Evolutionary conservation across 2,888 invertebrate species (phyloP).

Genomic region (Drosophila colorata): DNA sequence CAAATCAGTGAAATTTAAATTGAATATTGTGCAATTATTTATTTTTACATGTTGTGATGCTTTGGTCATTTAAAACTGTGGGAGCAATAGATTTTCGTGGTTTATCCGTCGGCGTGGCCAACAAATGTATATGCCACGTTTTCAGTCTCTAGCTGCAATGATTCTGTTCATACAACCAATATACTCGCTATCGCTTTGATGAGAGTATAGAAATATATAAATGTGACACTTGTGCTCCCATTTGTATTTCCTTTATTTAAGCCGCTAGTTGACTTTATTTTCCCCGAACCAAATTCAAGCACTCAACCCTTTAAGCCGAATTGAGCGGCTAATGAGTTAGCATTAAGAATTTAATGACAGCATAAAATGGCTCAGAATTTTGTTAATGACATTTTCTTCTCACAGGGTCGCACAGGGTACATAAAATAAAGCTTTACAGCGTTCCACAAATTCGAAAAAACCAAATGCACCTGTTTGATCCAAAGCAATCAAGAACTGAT

Average conservation of each 20-base stretch:
- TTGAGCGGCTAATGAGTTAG: conserved; percentile 10
- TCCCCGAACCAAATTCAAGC: conserved; percentile 8
- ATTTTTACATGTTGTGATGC: too few relatives aligned
- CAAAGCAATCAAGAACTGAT: not conserved
- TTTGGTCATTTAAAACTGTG: too few relatives aligned
- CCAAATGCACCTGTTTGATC: too few relatives aligned
- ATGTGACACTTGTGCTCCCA: conserved; percentile 35
- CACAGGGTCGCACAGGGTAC: not conserved
- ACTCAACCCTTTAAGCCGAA: conserved; percentile 4
- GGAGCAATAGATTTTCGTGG: too few relatives aligned
- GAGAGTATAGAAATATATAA: conserved; percentile 14
- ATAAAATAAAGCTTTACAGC: not conserved
- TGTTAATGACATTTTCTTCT: not conserved
- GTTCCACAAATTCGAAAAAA: too few relatives aligned
- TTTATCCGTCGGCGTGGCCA: too few relatives aligned
- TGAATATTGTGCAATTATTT: too few relatives aligned
- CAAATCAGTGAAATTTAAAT: too few relatives aligned
- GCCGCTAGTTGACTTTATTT: conserved; percentile 17
- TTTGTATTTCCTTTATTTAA: conserved; percentile 28
- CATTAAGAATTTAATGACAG: conserved; percentile 11
- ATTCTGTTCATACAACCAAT: too few relatives aligned
- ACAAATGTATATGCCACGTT: too few relatives aligned
- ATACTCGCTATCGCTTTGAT: not conserved
- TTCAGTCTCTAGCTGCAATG: too few relatives aligned
- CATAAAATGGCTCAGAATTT: conserved; percentile 7